Base-by-base conservation (phyloP, 2,113 vertebrate genomes). In the Seriola dumerili region DNA sequence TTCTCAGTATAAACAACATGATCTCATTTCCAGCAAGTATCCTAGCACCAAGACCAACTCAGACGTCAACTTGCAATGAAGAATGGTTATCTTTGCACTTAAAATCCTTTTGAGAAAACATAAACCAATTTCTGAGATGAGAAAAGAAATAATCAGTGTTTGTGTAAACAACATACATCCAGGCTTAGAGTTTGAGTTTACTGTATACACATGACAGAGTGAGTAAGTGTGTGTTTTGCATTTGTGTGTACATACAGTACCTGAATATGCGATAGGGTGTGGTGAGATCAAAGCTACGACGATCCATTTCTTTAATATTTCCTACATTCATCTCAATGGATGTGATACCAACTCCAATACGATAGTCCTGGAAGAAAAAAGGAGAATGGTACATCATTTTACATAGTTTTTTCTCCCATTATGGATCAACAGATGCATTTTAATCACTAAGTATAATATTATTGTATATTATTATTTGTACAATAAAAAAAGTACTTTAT, bases 241-340 rank as follows among this genome's bases (percentile, higher is more conserved):
- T 42, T 44, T 75, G 40, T 71, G 65, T 72, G 69, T 13, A 32
- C 63, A 16, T 86, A 54, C 21, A 46, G 29, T 90, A 99, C 98
- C 97, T 98, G 96, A 99, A 99, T 80, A 95, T 96, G 54, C 96
- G 95, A 91, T 98, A 99, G 0, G 98, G 98, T 0, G 98, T 99
- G 0, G 96, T 99, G 85, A 99, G 96, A 59, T 99, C 98, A 0
- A 99, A 99, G 58, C 92, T 84, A 4, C 96, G 94, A 14, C 96
- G 94, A 67, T 99, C 98, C 0, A 93, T 92, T 7, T 96, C 97
- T 86, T 97, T 99, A 68, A 99, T 95, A 0, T 97, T 99, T 17
- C 97, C 98, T 23, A 99, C 97, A 0, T 96, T 99, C 98, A 99
- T 99, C 42, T 99, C 96, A 0, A 99, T 97, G 63, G 95, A 96